phyloP scores from a whole-genome alignment of 2,888 invertebrate species.

The Brachyopa scutellaris region DNA sequence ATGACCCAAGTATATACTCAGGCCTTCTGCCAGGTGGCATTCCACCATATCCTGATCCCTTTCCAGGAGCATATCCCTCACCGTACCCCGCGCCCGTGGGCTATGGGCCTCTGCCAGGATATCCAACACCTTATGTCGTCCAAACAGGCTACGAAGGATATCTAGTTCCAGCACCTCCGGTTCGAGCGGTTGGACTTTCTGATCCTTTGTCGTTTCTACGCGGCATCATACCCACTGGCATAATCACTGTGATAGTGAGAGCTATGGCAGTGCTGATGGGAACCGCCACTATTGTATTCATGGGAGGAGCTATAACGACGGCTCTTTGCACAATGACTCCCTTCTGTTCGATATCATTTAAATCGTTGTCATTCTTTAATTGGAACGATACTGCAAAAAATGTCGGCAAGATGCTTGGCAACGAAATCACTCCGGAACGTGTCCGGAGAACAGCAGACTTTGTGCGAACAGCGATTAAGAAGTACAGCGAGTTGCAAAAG shows the following conservation, averaged over 20 bases:
- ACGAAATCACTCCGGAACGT: constrained; percentile 83
- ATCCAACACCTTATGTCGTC: constrained; percentile 78
- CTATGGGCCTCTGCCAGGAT: constrained; percentile 73
- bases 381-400: constrained; percentile 76
- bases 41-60: constrained; percentile 80
- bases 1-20: constrained; percentile 76
- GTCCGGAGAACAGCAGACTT: constrained; percentile 83
- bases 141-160: constrained; percentile 82
- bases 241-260: constrained; percentile 81
- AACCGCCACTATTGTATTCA: constrained; percentile 81
- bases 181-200: constrained; percentile 67
- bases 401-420: constrained; percentile 78
- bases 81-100: constrained; percentile 74
- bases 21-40: constrained; percentile 79
- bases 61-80: constrained; percentile 76
- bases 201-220: constrained; percentile 74
- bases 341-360: constrained; percentile 83
- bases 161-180: constrained; percentile 78
- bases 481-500: constrained; percentile 82
- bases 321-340: constrained; percentile 84
- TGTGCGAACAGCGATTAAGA: constrained; percentile 83
- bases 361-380: constrained; percentile 77
- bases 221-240: constrained; percentile 76
- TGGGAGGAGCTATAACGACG: constrained; percentile 83
- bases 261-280: constrained; percentile 81